These are phyloP conservation scores for Sylvietta virens DNA, from an alignment of 2,113 vertebrate species.

Conservation along the genomic window DNA sequence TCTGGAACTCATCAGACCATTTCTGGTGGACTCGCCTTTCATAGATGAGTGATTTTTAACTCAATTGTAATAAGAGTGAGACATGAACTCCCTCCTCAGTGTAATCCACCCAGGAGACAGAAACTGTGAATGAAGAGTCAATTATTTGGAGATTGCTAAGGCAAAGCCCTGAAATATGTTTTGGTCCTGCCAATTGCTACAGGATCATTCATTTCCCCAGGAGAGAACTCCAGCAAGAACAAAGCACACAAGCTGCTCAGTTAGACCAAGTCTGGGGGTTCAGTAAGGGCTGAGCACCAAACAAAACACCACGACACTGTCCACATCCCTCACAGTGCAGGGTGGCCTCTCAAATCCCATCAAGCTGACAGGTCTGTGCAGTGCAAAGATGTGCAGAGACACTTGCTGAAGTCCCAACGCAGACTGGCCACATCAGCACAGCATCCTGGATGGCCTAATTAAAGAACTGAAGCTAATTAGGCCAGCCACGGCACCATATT, in stretches of 20 bases:
- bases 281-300: neutral
- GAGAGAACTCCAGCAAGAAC: neutral
- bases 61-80: neutral
- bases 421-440: neutral
- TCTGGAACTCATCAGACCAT: neutral
- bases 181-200: neutral
- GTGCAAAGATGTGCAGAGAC: neutral
- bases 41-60: neutral
- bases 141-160: neutral
- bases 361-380: accelerated
- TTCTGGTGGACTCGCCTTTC: neutral
- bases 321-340: accelerated
- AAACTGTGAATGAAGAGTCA: neutral
- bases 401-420: accelerated
- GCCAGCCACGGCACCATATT: neutral
- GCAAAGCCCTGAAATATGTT: neutral
- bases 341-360: neutral
- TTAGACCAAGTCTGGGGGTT: neutral
- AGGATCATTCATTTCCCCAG: neutral
- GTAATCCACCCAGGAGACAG: neutral
- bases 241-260: neutral
- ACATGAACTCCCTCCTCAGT: neutral
- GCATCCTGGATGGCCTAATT: neutral
- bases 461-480: neutral
- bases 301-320: accelerated